Evolutionary conservation across 2,113 vertebrate genomes (phyloP), one percentile per base, ranked within the genome.

Genomic region (Pluvialis apricaria): DNA sequence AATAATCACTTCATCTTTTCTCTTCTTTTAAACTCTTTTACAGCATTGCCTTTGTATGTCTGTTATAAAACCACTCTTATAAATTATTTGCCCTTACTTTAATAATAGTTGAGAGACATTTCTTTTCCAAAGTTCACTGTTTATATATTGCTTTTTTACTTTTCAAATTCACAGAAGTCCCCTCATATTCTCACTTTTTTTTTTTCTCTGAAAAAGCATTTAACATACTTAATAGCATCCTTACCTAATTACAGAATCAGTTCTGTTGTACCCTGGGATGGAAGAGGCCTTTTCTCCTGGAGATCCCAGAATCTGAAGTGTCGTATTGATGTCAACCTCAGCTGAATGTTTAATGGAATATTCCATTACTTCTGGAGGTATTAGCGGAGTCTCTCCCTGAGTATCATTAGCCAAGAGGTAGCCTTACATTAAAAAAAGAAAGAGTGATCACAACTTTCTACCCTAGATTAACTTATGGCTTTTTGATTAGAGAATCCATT

Each of bases 321-420:
- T 99, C 75, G 99, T 99, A 98, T 99, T 99, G 98, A 99, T 99
- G 97, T 99, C 99, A 97, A 99, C 99, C 95, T 99, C 99, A 91
- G 99, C 98, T 73, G 99, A 99, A 98, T 99, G 99, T 97, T 99
- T 99, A 97, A 99, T 99, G 96, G 99, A 99, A 97, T 99, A 99
- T 98, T 99, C 99, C 99, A 99, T 99, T 97, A 99, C 98, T 98
- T 99, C 99, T 49, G 99, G 98, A 97, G 99, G 99, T 98, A 99
- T 99, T 97, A 99, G 92, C 15, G 99, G 99, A 88, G 99, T 99
- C 98, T 99, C 99, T 89, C 99, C 99, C 99, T 99, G 99, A 98
- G 99, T 99, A 98, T 99, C 99, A 97, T 99, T 99, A 97, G 99
- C 99, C 97, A 99, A 98, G 97, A 99, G 98, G 98, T 99, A 99